These are phyloP conservation scores for Meriones unguiculatus DNA, from an alignment of 2,113 vertebrate species.

Conservation along the genomic window DNA sequence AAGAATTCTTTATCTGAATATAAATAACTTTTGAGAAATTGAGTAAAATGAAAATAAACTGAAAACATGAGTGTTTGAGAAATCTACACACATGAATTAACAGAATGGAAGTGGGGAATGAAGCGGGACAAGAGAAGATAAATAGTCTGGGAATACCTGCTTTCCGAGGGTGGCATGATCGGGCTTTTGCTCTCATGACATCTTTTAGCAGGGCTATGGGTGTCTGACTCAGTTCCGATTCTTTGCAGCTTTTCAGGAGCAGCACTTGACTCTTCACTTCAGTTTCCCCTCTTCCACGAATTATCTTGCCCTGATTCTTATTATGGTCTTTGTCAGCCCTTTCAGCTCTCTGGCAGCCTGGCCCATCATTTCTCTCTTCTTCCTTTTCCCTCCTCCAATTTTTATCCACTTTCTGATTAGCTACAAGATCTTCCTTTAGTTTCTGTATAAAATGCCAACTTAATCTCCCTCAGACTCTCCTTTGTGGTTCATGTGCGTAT, in stretches of 20 bases:
- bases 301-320: background rate
- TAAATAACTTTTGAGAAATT: background rate
- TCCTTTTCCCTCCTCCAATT: background rate
- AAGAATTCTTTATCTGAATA: constrained; percentile 42
- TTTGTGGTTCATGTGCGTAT: background rate
- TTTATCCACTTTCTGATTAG: background rate
- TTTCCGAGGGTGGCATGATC: background rate
- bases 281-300: background rate
- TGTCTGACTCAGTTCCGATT: background rate
- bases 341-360: background rate
- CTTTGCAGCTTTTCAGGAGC: background rate
- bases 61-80: background rate
- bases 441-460: background rate
- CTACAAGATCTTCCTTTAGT: background rate
- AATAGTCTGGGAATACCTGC: background rate
- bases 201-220: background rate
- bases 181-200: background rate
- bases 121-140: background rate
- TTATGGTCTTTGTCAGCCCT: background rate
- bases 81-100: background rate
- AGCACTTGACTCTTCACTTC: background rate
- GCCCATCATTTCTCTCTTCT: background rate
- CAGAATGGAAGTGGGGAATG: background rate
- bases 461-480: background rate
- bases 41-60: background rate